Evolutionary conservation across 2,797 vertebrate genomes (phyloP).

Genomic region (Gadopsis marmoratus): DNA sequence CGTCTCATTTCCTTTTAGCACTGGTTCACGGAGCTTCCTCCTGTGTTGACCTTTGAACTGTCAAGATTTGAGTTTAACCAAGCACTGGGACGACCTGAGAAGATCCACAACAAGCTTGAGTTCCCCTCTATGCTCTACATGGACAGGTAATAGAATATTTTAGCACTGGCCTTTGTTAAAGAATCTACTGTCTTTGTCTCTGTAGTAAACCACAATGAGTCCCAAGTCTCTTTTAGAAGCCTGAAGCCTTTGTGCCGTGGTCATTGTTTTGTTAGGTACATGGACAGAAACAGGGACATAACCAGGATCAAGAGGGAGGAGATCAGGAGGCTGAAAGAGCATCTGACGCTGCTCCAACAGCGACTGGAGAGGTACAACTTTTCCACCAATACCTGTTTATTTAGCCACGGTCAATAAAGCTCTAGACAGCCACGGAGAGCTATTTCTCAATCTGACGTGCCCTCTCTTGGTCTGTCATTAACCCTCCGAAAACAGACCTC

Average conservation of each 20-base stretch:
- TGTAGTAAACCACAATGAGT: not conserved
- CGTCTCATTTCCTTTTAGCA: constrained; percentile 84
- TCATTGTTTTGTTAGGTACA: constrained; percentile 87
- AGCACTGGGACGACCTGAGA: constrained; percentile 96
- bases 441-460: constrained; percentile 10
- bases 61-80: constrained; percentile 99
- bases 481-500: too few species aligned
- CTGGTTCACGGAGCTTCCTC: constrained; percentile 98
- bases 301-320: constrained; percentile 98
- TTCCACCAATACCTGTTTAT: constrained; percentile 5
- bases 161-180: not conserved
- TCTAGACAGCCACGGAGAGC: constrained; percentile 1
- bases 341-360: constrained; percentile 96
- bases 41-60: constrained; percentile 98
- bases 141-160: constrained; percentile 89
- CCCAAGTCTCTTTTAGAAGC: not conserved
- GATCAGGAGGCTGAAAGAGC: constrained; percentile 97
- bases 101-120: constrained; percentile 99
- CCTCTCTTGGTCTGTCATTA: constrained; percentile 4
- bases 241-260: constrained; percentile 1
- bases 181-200: not conserved
- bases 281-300: constrained; percentile 97
- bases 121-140: constrained; percentile 97
- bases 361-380: constrained; percentile 93
- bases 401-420: constrained; percentile 21